Evolutionary conservation across 2,888 invertebrate genomes (phyloP).

Genomic region (Halictus ligatus): DNA sequence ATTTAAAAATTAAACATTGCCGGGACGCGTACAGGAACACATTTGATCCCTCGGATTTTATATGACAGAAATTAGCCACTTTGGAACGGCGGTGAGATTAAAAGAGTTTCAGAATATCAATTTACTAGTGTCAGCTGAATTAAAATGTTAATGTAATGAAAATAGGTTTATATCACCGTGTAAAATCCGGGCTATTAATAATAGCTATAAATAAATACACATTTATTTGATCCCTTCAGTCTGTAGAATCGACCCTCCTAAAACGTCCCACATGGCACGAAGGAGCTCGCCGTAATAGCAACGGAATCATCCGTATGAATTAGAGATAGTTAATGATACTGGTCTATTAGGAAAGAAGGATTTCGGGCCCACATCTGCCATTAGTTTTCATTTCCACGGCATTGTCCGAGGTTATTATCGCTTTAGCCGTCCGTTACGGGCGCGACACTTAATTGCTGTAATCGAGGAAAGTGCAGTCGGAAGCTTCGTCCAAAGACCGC

Average conservation of each 20-base stretch:
- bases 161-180: too few relatives aligned
- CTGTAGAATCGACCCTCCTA: neutral
- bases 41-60: neutral
- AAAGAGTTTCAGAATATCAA: too few relatives aligned
- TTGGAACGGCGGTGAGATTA: too few relatives aligned
- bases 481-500: neutral
- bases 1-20: neutral
- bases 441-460: neutral
- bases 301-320: constrained; percentile 23
- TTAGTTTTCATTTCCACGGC: constrained; percentile 43
- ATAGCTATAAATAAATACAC: too few relatives aligned
- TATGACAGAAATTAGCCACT: too few relatives aligned
- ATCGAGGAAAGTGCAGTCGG: neutral
- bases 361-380: constrained; percentile 44
- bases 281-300: neutral
- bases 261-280: neutral
- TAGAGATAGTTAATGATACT: constrained; percentile 22
- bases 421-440: constrained; percentile 12
- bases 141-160: too few relatives aligned
- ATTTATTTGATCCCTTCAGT: neutral
- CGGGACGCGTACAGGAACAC: neutral
- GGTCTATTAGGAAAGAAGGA: constrained; percentile 14
- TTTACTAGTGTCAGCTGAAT: too few relatives aligned
- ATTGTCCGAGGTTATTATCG: constrained; percentile 8
- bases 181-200: neutral